A percentile compares a stretch with the other conserved stretches of the same genome.
phyloP scores from a whole-genome alignment of 1,140 invertebrate genomes.

The Capitella teleta region DNA sequence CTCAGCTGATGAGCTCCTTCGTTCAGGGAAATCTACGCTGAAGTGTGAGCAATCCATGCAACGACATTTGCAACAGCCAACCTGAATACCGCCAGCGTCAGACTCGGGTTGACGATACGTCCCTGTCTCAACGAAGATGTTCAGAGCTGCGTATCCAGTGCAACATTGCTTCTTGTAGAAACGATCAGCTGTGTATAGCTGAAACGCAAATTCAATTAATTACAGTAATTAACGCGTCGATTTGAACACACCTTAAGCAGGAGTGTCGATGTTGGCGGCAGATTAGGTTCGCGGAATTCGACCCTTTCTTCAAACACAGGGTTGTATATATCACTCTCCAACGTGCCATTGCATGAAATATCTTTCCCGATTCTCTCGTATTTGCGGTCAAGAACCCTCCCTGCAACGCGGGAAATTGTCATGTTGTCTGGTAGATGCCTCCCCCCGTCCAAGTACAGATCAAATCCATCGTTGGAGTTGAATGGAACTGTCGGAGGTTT shows the following conservation, averaged over 20 bases:
- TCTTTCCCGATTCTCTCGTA: conserved; percentile 32
- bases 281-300: conserved; percentile 31
- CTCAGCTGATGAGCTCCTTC: conserved; percentile 37
- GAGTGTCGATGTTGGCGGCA: conserved; percentile 33
- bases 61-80: conserved; percentile 6
- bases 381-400: conserved; percentile 29
- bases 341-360: conserved; percentile 25
- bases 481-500: conserved; percentile 28
- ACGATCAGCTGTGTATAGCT: no score
- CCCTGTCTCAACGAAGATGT: conserved; percentile 37
- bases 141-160: conserved; percentile 34
- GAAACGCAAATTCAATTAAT: no score
- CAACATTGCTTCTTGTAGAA: no score
- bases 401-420: conserved; percentile 33
- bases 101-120: conserved; percentile 30
- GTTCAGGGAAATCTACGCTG: conserved; percentile 33
- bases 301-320: conserved; percentile 33
- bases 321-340: conserved; percentile 37
- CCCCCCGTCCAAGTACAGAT: conserved; percentile 37
- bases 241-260: conserved; percentile 38
- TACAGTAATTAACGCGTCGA: no score
- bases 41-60: background rate
- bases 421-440: conserved; percentile 34
- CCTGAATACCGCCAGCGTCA: conserved; percentile 26
- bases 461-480: conserved; percentile 33